Conservation (phyloP, 1,140 invertebrate species). For the Chionoecetes opilio region DNA sequence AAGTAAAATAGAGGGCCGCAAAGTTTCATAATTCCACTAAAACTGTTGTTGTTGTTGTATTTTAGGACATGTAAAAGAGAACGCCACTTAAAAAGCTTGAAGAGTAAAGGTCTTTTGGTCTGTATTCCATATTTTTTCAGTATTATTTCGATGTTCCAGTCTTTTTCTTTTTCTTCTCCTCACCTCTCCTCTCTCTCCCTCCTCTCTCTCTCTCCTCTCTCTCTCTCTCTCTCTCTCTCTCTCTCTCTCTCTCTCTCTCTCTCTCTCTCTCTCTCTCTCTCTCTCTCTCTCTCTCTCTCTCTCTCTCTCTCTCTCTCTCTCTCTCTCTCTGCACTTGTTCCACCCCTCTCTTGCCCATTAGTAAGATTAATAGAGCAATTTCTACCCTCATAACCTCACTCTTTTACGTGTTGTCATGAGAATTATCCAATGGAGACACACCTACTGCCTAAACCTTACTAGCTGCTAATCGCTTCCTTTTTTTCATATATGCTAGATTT, state of each 20-base stretch:
- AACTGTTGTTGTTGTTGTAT: too few relatives aligned
- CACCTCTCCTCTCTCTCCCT: background rate
- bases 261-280: conserved; percentile 17
- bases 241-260: conserved; percentile 19
- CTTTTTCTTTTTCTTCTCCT: too few relatives aligned
- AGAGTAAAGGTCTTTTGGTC: too few relatives aligned
- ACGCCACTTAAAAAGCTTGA: too few relatives aligned
- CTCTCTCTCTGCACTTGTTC: background rate
- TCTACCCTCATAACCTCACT: background rate
- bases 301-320: conserved; percentile 18
- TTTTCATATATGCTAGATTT: background rate
- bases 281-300: conserved; percentile 18
- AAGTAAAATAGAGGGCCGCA: too few relatives aligned
- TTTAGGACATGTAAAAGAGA: too few relatives aligned
- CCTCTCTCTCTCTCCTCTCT: background rate
- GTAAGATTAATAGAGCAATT: too few relatives aligned
- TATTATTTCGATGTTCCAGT: too few relatives aligned
- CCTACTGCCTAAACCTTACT: background rate
- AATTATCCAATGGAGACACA: background rate
- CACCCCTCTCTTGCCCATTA: too few relatives aligned
- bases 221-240: background rate
- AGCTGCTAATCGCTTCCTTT: background rate
- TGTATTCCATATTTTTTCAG: too few relatives aligned
- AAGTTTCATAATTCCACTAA: too few relatives aligned
- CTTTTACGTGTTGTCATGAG: conserved; percentile 6